Base-by-base conservation (phyloP, 2,888 invertebrate genomes). In the Adelphocoris suturalis region DNA sequence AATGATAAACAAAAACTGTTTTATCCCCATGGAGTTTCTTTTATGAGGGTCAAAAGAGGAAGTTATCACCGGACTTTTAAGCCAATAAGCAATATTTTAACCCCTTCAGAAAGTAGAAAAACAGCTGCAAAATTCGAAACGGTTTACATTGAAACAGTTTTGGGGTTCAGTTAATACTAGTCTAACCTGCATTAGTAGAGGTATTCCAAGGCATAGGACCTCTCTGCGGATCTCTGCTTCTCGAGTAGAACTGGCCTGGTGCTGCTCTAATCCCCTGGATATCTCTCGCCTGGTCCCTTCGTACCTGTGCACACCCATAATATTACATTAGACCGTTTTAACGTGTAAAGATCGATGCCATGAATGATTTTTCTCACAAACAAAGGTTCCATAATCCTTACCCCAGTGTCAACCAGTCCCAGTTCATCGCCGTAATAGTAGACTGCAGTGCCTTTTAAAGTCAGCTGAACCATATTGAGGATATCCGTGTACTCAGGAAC, bases 391-490 rank as follows among this genome's bases (percentile, higher is more conserved):
- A 37, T 2, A 37, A 37, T 82, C 3, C 61, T 85, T 12, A 95
- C 94, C 61, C 94, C 93, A 75, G 94, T 94, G 92, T 96, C 95
- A 91, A 94, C 93, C 95, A 96, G 96, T 0, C 96, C 97, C 82
- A 97, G 95, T 94, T 97, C 97, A 92, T 97, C 97, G 3, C 97
- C 97, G 94, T 98, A 97, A 93, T 98, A 98, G 0, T 97, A 96
- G 12, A 98, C 95, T 27, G 96, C 96, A 5, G 97, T 95, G 68
- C 98, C 98, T 0, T 98, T 98, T 87, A 99, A 94, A 23, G 98
- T 94, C 92, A 97, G 94, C 23, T 96, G 94, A 88, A 99, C 93
- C 96, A 98, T 97, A 93, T 97, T 97, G 92, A 98, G 95, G n/a
- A 96, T 96, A 93, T 98, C 97, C 0, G 96, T 95, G 92, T 96